phyloP scores from a whole-genome alignment of 2,113 vertebrate species.

The Crypturellus undulatus region DNA sequence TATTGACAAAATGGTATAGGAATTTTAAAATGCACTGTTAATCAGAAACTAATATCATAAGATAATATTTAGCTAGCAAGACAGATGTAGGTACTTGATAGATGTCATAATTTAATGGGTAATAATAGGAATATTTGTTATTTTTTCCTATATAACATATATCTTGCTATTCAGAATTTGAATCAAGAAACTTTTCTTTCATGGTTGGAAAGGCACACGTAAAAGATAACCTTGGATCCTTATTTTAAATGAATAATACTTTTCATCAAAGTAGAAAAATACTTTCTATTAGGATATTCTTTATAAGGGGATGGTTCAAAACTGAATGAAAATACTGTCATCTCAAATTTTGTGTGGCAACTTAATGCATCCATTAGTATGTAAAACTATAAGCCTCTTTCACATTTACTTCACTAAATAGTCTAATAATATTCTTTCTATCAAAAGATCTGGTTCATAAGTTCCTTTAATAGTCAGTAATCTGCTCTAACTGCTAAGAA shows the following conservation, averaged over 20 bases:
- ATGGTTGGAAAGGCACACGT: background rate
- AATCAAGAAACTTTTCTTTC: background rate
- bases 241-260: background rate
- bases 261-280: slow-evolving; percentile 3
- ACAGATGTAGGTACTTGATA: background rate
- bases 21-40: background rate
- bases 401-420: slow-evolving; percentile 54
- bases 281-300: background rate
- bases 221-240: background rate
- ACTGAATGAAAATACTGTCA: slow-evolving; percentile 36
- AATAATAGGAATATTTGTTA: background rate
- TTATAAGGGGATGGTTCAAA: slow-evolving; percentile 9
- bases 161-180: background rate
- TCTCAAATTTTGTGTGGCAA: slow-evolving; percentile 47
- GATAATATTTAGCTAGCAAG: background rate
- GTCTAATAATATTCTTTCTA: slow-evolving; percentile 65
- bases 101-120: background rate
- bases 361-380: slow-evolving; percentile 59
- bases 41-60: background rate
- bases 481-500: slow-evolving; percentile 68
- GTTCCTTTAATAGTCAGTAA: slow-evolving; percentile 70
- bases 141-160: background rate
- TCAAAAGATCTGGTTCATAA: slow-evolving; percentile 69
- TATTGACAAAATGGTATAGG: background rate
- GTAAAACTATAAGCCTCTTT: slow-evolving; percentile 51